phyloP scores from a whole-genome alignment of 2,113 vertebrate species.

The Hippocampus comes region DNA sequence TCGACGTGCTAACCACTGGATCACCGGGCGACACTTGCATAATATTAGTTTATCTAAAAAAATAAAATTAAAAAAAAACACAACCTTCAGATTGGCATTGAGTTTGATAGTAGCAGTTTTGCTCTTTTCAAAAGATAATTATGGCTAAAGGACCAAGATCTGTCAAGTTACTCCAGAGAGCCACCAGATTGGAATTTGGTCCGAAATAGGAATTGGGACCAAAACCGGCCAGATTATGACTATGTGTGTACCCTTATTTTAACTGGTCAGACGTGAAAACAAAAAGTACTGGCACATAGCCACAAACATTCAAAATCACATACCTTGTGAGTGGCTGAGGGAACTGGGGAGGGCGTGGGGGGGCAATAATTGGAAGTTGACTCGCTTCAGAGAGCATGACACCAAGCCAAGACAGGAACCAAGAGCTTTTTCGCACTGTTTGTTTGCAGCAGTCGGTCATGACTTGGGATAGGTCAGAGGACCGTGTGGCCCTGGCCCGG shows the following conservation, averaged over 20 bases:
- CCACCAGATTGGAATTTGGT: not conserved
- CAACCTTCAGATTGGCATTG: too few species aligned
- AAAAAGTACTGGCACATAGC: slow-evolving; percentile 61
- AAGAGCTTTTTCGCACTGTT: slow-evolving; percentile 49
- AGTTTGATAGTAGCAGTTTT: too few species aligned
- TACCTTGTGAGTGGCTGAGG: slow-evolving; percentile 60
- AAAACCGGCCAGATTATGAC: not conserved
- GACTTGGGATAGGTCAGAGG: slow-evolving; percentile 54
- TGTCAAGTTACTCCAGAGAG: not conserved
- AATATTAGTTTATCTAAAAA: too few species aligned
- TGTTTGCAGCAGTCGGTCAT: slow-evolving; percentile 46
- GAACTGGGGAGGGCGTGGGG: slow-evolving; percentile 38
- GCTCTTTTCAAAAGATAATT: too few species aligned
- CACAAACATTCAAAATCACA: slow-evolving; percentile 68
- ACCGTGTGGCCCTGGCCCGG: slow-evolving; percentile 47
- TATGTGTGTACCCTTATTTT: not conserved
- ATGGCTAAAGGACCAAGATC: slow-evolving; percentile 22
- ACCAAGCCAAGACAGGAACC: slow-evolving; percentile 65
- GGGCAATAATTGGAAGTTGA: slow-evolving; percentile 78
- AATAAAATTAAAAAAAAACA: too few species aligned
- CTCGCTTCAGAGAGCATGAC: slow-evolving; percentile 77
- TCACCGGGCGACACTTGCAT: too few species aligned
- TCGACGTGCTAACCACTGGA: too few species aligned
- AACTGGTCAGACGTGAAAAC: not conserved
- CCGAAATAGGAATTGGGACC: not conserved